Base-by-base conservation (phyloP, 2,888 invertebrate species). In the Timema cristinae region DNA sequence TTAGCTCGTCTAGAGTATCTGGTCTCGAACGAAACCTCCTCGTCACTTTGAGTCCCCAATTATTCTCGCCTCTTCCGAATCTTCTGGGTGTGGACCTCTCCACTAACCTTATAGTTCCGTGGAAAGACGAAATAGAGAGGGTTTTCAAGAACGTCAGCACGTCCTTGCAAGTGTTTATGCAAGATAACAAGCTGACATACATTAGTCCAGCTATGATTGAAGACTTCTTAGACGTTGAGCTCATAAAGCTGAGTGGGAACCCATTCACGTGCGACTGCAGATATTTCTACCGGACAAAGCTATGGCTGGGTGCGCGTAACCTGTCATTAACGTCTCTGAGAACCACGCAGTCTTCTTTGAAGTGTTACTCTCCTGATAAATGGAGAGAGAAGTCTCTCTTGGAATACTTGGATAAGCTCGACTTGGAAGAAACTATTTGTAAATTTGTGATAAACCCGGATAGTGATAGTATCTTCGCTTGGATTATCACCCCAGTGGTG, bases 191-290 rank as follows among this genome's bases (percentile, higher is more conserved):
- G 80, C 82, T 88, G 72, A 83, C 85, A 32, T 84, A 85, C 76
- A 83, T 88, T 50, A 86, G 85, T 13, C 73, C 83, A 10, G 83
- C 84, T n/a, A 88, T 88, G 88, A 80, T 88, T 68, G 80, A 84
- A 76, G 88, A 88, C 78, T 84, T 88, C 51, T 79, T 80, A 51
- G 84, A 82, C 74, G 78, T 87, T 10, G 76, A 82, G 1, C 78
- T 81, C 66, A 80, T 88, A 48, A 83, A 86, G 73, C 74, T 88
- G 7, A 82, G 82, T 78, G 81, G 84, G 50, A 88, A 88, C 78
- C 82, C 86, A 4, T 86, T 87, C 74, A 81, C 82, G 47, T 88
- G 88, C 76, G 86, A 86, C 74, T 88, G 88, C 74, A 80, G 77
- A 56, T 80, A 82, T 0, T 84, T 85, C 82, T 83, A 83, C 76